Conservation (phyloP, 2,888 invertebrate species). For the Pyrochroa serraticornis region DNA sequence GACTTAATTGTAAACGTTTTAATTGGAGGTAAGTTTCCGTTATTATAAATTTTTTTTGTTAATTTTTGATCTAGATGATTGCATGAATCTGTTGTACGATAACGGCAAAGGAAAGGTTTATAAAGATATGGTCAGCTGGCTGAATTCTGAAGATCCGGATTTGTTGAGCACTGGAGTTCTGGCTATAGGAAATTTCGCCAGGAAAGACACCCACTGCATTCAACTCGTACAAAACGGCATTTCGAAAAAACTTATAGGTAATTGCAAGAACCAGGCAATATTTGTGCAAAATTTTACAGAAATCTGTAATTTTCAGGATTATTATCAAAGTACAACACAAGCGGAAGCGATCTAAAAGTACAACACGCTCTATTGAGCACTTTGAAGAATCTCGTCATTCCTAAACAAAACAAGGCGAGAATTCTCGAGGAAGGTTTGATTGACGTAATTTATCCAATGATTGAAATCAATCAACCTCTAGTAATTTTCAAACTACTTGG, state of each 20-base stretch:
- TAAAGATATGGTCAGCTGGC: slow-evolving; percentile 76
- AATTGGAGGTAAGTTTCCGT: slow-evolving; percentile 74
- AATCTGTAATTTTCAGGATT: slow-evolving; percentile 49
- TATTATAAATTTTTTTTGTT: background rate
- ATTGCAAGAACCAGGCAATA: background rate
- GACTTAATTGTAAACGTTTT: slow-evolving; percentile 84
- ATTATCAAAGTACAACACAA: slow-evolving; percentile 63
- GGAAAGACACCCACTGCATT: slow-evolving; percentile 83
- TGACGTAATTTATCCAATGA: slow-evolving; percentile 73
- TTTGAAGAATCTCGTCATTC: slow-evolving; percentile 77
- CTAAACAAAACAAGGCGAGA: slow-evolving; percentile 74
- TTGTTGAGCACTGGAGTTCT: slow-evolving; percentile 82
- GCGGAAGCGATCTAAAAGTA: slow-evolving; percentile 65
- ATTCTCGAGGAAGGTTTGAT: slow-evolving; percentile 77
- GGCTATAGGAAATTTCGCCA: slow-evolving; percentile 88
- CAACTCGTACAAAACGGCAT: slow-evolving; percentile 82
- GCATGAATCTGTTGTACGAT: slow-evolving; percentile 84
- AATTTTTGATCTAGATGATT: slow-evolving; percentile 71
- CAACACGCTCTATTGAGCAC: slow-evolving; percentile 81
- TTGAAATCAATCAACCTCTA: slow-evolving; percentile 71
- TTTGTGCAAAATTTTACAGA: slow-evolving; percentile 1
- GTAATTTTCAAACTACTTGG: slow-evolving; percentile 88
- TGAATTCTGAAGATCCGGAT: slow-evolving; percentile 74
- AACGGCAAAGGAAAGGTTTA: slow-evolving; percentile 76
- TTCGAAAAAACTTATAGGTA: slow-evolving; percentile 72